These are phyloP conservation scores for Thelaira solivaga DNA, from an alignment of 2,888 invertebrate genomes.

Conservation along the genomic window DNA sequence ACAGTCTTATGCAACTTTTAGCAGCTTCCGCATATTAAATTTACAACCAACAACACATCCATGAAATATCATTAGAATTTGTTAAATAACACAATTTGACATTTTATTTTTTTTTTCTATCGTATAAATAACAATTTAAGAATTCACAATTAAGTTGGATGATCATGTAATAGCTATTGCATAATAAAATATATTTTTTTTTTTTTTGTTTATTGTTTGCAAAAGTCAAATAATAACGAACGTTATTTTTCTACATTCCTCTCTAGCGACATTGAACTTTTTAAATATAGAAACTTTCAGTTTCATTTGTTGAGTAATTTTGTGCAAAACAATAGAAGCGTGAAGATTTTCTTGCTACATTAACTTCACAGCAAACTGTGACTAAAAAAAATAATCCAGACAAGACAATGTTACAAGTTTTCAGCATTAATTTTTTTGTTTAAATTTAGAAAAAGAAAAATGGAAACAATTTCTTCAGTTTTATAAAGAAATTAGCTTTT, in stretches of 20 bases:
- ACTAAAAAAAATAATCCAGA: too few species aligned
- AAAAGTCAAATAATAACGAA: constrained; percentile 23
- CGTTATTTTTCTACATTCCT: constrained; percentile 21
- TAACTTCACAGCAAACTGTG: too few species aligned
- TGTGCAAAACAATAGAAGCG: constrained; percentile 15
- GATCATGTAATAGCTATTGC: constrained; percentile 33
- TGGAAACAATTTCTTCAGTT: too few species aligned
- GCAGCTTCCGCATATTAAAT: background rate
- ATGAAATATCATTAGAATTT: background rate
- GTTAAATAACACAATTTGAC: constrained; percentile 47
- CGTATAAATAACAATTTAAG: too few species aligned
- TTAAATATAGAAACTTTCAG: constrained; percentile 49
- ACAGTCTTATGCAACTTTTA: background rate
- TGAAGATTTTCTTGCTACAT: constrained; percentile 19
- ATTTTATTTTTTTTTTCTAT: too few species aligned
- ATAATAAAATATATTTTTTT: constrained; percentile 27
- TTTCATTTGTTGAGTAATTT: constrained; percentile 23
- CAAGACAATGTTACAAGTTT: too few species aligned
- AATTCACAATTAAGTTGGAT: background rate
- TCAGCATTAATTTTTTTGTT: too few species aligned
- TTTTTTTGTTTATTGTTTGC: too few species aligned
- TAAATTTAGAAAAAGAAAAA: too few species aligned
- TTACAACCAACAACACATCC: background rate
- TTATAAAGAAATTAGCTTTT: too few species aligned
- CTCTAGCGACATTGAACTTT: constrained; percentile 53